Evolutionary conservation across 2,888 invertebrate species (phyloP), one percentile per base, ranked within the genome.

Genomic region (Andrena fulva): DNA sequence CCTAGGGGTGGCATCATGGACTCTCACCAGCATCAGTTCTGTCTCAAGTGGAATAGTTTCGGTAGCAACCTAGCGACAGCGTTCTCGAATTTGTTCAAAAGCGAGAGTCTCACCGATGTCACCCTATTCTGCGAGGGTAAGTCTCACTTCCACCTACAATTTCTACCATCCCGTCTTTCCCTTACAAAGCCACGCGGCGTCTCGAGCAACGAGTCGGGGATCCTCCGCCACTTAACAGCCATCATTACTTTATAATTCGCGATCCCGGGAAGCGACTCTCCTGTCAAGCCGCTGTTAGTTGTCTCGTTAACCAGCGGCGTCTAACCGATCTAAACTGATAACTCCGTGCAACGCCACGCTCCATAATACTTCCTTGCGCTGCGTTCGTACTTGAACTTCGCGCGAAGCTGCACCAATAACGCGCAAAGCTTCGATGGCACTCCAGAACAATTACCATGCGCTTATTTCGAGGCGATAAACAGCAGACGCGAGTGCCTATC

Each of bases 21-120:
- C 96, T 97, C 97, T 94, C 94, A 94, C 91, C 98, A 98, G 96
- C 98, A 98, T 95, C 98, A 98, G 95, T 98, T 98, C 95, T 98
- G 98, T 96, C 96, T 98, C 93, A 98, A 98, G 96, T 98, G 98
- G 98, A 98, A 98, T 96, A 98, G 98, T 95, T 98, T 98, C 95
- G 98, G 98, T 94, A 97, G 97, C 93, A 98, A 98, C 95, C 96
- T 98, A 95, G 98, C 98, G 92, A 97, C 97, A 92, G 97, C 98
- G 92, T 98, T 98, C 95, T 97, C 98, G 93, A 98, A 97, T 95
- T 96, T 98, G 94, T 98, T 98, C 96, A 98, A 98, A 95, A 98
- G 98, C 94, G 98, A 98, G 96, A 97, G 97, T 94, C 96, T 98
- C 93, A 97, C 98, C 92, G 98, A 98, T 95, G 98, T 98, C 94